Evolutionary conservation across 2,797 vertebrate genomes (phyloP).

Genomic region (Sebastes oblongus): DNA sequence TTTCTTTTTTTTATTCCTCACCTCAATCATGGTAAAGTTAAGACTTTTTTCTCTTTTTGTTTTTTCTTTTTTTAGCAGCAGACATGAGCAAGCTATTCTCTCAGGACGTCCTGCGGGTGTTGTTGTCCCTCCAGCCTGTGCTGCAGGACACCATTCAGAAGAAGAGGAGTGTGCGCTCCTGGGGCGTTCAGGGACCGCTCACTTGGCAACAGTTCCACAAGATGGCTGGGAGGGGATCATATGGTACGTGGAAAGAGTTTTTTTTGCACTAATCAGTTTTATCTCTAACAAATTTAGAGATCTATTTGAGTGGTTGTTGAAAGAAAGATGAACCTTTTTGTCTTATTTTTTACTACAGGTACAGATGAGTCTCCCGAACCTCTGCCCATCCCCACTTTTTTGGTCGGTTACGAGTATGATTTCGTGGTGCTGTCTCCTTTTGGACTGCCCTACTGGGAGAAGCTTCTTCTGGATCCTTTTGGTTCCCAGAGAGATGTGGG

Average conservation of each 20-base stretch:
- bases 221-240: constrained; percentile 98
- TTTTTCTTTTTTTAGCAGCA: constrained; percentile 71
- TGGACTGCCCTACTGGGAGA: constrained; percentile 98
- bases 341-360: constrained; percentile 77
- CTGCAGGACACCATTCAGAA: constrained; percentile 99
- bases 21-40: neutral
- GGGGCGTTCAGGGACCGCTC: constrained; percentile 97
- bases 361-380: constrained; percentile 99
- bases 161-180: constrained; percentile 95
- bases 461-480: constrained; percentile 97
- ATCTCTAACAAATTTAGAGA: neutral
- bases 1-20: neutral
- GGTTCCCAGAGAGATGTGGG: constrained; percentile 96
- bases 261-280: neutral
- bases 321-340: neutral
- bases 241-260: constrained; percentile 81
- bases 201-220: constrained; percentile 99
- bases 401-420: constrained; percentile 97
- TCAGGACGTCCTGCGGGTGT: constrained; percentile 97
- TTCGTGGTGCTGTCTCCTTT: constrained; percentile 99
- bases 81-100: constrained; percentile 96
- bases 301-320: neutral
- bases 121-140: constrained; percentile 96
- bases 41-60: neutral
- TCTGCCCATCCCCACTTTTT: constrained; percentile 96